Conservation (phyloP, 92 coral and sea anemone genomes). For the Zoanthus solanderi region DNA sequence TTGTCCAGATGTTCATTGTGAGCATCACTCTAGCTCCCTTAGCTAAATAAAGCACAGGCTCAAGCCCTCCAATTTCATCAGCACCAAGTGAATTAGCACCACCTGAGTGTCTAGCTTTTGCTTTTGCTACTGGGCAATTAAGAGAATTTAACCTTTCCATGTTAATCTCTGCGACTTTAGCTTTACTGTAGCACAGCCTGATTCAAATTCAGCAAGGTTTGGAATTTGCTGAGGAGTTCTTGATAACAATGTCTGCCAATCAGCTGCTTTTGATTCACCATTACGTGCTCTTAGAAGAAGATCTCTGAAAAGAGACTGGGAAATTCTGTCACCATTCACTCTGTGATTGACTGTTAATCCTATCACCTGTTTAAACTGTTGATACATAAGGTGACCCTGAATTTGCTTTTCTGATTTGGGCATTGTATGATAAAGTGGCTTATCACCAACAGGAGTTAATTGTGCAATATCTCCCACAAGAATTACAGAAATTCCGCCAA, state of each 20-base stretch:
- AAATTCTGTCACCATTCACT: slow-evolving; percentile 50
- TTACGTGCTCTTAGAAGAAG: slow-evolving; percentile 30
- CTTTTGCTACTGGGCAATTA: background rate
- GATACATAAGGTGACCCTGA: slow-evolving; percentile 67
- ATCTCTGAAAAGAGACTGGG: slow-evolving; percentile 15
- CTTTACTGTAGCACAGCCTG: background rate
- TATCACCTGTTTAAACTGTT: slow-evolving; percentile 71
- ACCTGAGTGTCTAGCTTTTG: background rate
- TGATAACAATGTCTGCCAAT: slow-evolving; percentile 22
- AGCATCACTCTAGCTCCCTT: too few species aligned
- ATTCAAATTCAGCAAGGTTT: background rate
- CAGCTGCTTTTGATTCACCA: slow-evolving; percentile 29
- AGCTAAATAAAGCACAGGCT: slow-evolving; percentile 33
- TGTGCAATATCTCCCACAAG: slow-evolving; percentile 73
- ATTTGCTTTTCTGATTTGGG: slow-evolving; percentile 68
- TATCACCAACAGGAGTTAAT: slow-evolving; percentile 75
- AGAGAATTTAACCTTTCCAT: background rate
- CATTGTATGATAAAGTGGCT: slow-evolving; percentile 61
- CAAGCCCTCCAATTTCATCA: slow-evolving; percentile 45
- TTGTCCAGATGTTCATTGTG: slow-evolving; percentile 24
- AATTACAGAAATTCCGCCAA: slow-evolving; percentile 61
- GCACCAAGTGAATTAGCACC: slow-evolving; percentile 22
- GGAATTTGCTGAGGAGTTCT: background rate
- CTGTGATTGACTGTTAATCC: slow-evolving; percentile 74
- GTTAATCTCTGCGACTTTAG: background rate